Conservation (phyloP, 2,113 vertebrate species). For the Gobius niger region DNA sequence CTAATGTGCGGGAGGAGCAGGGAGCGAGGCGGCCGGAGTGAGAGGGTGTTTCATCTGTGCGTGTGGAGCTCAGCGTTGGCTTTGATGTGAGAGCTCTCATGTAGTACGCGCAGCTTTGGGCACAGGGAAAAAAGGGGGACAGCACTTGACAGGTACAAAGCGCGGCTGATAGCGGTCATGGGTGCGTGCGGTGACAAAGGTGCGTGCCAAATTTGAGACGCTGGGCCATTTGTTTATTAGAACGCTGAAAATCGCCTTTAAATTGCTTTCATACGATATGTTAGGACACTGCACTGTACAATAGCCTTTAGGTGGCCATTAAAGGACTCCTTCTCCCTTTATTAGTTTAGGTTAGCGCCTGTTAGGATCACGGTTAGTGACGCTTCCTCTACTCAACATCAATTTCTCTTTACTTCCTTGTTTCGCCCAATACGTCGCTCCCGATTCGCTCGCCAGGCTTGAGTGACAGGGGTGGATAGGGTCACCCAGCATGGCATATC, state of each 20-base stretch:
- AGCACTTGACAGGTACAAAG: slow-evolving; percentile 82
- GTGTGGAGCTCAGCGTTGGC: slow-evolving; percentile 69
- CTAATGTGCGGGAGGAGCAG: slow-evolving; percentile 71
- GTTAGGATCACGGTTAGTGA: slow-evolving; percentile 36
- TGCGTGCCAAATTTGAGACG: slow-evolving; percentile 56
- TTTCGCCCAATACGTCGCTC: slow-evolving; percentile 43
- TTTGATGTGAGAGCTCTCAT: slow-evolving; percentile 79
- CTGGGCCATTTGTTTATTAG: slow-evolving; percentile 4
- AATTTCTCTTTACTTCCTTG: slow-evolving; percentile 55
- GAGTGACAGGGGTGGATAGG: slow-evolving; percentile 60
- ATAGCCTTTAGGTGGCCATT: slow-evolving; percentile 18
- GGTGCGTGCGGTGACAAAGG: slow-evolving; percentile 61
- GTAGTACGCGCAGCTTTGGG: slow-evolving; percentile 70
- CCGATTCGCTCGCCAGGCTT: slow-evolving; percentile 59
- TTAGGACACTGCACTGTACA: slow-evolving; percentile 10
- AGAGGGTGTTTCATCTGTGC: slow-evolving; percentile 77
- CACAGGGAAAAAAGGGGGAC: slow-evolving; percentile 65
- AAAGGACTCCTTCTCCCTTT: slow-evolving; percentile 37
- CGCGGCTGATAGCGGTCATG: slow-evolving; percentile 72
- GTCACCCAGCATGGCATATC: slow-evolving; percentile 48
- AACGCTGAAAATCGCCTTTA: slow-evolving; percentile 28
- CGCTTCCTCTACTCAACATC: slow-evolving; percentile 54
- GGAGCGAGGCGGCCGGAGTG: slow-evolving; percentile 62
- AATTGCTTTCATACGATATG: slow-evolving; percentile 19
- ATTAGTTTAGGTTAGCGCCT: slow-evolving; percentile 36